A percentile compares a stretch with the other conserved stretches of the same genome.
Conservation (phyloP, 2,797 vertebrate species). For the Coluber constrictor region DNA sequence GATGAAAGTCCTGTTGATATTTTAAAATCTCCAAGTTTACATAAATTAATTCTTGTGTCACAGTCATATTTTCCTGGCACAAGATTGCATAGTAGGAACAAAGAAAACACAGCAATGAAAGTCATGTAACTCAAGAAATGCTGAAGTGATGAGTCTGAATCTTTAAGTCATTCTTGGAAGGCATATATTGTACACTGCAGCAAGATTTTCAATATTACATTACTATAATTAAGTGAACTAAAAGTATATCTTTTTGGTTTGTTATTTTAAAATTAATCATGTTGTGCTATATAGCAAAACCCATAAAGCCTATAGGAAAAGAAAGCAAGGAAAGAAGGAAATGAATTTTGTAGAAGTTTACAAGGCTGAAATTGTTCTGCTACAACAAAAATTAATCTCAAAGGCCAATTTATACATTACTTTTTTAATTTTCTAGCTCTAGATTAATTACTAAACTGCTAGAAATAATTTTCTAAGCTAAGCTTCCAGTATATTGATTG, state of each 20-base stretch:
- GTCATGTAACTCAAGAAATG: slow-evolving; percentile 47
- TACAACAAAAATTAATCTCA: background rate
- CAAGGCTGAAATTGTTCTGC: background rate
- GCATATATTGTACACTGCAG: background rate
- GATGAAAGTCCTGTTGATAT: slow-evolving; percentile 66
- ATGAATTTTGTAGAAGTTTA: background rate
- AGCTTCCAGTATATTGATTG: background rate
- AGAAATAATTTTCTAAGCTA: background rate
- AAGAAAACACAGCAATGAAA: slow-evolving; percentile 64
- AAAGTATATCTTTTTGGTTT: background rate
- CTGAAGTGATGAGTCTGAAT: slow-evolving; percentile 25
- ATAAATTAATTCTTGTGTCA: slow-evolving; percentile 66
- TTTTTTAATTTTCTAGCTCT: background rate
- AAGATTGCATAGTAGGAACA: slow-evolving; percentile 48
- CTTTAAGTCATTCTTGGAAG: slow-evolving; percentile 41
- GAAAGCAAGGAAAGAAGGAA: background rate
- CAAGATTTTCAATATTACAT: slow-evolving; percentile 19
- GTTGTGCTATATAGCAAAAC: background rate
- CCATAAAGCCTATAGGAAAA: background rate
- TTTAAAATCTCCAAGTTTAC: slow-evolving; percentile 59
- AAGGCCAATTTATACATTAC: background rate
- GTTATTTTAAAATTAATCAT: slow-evolving; percentile 9
- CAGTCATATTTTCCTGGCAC: slow-evolving; percentile 74
- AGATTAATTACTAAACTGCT: background rate
- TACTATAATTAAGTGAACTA: background rate